Evolutionary conservation across 2,797 vertebrate species (phyloP).

Genomic region (Psittacula derbiana): DNA sequence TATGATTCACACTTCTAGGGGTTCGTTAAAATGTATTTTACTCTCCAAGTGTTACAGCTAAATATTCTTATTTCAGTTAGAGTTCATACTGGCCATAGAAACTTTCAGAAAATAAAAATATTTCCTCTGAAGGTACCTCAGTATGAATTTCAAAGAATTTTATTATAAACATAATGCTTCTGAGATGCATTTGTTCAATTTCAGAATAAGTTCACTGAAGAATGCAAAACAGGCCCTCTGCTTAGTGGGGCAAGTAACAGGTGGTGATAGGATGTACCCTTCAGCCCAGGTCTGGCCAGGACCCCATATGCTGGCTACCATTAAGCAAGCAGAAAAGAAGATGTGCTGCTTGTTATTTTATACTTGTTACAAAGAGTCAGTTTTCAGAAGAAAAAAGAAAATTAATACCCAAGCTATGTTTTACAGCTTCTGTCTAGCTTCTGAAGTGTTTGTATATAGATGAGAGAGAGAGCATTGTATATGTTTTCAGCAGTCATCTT

Average conservation of each 20-base stretch:
- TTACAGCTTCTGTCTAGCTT: not conserved
- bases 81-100: not conserved
- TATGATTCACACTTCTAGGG: not conserved
- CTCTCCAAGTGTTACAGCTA: not conserved
- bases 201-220: not conserved
- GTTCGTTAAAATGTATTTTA: slow-evolving; percentile 9
- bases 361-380: not conserved
- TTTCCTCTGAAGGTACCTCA: not conserved
- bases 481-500: not conserved
- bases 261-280: fast-evolving
- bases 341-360: not conserved
- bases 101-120: not conserved
- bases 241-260: not conserved
- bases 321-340: not conserved
- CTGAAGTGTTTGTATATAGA: not conserved
- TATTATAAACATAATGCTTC: not conserved
- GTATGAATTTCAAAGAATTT: not conserved
- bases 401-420: not conserved
- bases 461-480: not conserved
- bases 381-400: not conserved
- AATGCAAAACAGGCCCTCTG: not conserved
- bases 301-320: not conserved
- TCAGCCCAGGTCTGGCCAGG: not conserved
- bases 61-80: not conserved
- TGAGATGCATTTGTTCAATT: not conserved